Base-by-base conservation (phyloP, 1,140 invertebrate genomes). In the Monomorium pharaonis region DNA sequence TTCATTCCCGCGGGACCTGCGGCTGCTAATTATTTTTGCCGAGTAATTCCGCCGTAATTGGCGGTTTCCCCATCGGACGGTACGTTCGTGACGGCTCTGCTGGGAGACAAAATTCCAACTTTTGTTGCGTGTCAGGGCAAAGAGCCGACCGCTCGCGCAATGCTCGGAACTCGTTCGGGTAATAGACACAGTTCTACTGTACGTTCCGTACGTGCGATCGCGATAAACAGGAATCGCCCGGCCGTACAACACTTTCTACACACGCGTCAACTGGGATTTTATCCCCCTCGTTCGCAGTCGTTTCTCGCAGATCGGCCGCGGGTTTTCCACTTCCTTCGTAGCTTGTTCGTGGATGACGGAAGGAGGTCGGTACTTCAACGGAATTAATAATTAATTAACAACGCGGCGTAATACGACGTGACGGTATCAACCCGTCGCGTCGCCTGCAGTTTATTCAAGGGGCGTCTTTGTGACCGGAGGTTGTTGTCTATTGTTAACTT, bases 11-110 rank as follows among this genome's bases (percentile, higher is more conserved):
- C 60, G 44, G 24, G 62, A 37, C n/a, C 16, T 24, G 44, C 37
- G 58, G 75, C 9, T 18, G 65, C 83, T 88, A 89, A 88, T 89
- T 89, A 89, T 89, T 88, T 88, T 85, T 76, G 24, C 56, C 67
- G 65, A 89, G 74, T 49, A 51, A 77, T 67, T 89, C 24, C 83
- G 56, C 76, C 56, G 75, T 88, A 88, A 88, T 88, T 88, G 80
- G 58, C 69, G 47, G 86, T 88, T 75, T 81, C 83, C 85, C 85
- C 67, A 86, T 88, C 47, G 74, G 63, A 54, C 62, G 5, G 60
- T 80, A 21, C 44, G 44, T 67, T 67, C 60, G 60, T 67, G 60
- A 78, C 44, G 44, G 7, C n/a, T 78, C 76, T 49, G 44, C 44
- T 33, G 44, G 60, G 60, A 37, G 42, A 67, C 49, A 67, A 69